A percentile compares a stretch with the other conserved stretches of the same genome.
phyloP scores from a whole-genome alignment of 2,113 vertebrate species.

The Periophthalmodon schlosseri region DNA sequence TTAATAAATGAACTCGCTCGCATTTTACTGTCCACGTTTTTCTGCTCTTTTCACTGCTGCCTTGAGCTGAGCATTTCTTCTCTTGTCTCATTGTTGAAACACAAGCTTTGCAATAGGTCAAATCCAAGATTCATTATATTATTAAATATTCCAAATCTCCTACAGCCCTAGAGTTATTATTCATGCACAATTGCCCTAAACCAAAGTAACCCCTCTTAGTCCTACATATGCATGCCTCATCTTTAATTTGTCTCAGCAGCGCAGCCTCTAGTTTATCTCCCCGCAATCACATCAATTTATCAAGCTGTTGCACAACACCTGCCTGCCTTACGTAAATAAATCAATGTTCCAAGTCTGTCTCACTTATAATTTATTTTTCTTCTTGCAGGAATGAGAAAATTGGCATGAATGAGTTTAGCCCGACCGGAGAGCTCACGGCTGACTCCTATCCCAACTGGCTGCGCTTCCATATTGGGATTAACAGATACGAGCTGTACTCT shows the following conservation, averaged over 20 bases:
- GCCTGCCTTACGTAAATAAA: conserved; percentile 6
- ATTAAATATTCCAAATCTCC: background rate
- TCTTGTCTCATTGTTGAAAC: background rate
- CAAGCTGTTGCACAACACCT: conserved; percentile 27
- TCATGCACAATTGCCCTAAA: background rate
- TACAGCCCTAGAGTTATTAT: background rate
- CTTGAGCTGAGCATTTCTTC: background rate
- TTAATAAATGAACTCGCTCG: background rate
- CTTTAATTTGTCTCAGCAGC: conserved; percentile 1
- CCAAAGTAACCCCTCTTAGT: background rate
- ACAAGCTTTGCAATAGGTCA: conserved; percentile 1
- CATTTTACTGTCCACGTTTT: background rate
- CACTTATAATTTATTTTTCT: background rate
- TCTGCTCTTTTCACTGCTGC: background rate
- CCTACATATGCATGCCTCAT: background rate
- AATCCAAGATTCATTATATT: background rate
- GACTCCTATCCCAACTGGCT: conserved; percentile 98
- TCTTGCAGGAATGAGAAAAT: conserved; percentile 84
- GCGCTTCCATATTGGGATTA: conserved; percentile 97
- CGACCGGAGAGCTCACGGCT: conserved; percentile 83
- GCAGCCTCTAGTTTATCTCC: conserved; percentile 2
- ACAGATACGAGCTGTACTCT: conserved; percentile 95
- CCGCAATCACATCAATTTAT: conserved; percentile 24
- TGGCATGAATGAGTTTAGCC: conserved; percentile 81
- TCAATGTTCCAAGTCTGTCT: conserved; percentile 1